phyloP scores from a whole-genome alignment of 2,888 invertebrate genomes.

The Perdita meconis region DNA sequence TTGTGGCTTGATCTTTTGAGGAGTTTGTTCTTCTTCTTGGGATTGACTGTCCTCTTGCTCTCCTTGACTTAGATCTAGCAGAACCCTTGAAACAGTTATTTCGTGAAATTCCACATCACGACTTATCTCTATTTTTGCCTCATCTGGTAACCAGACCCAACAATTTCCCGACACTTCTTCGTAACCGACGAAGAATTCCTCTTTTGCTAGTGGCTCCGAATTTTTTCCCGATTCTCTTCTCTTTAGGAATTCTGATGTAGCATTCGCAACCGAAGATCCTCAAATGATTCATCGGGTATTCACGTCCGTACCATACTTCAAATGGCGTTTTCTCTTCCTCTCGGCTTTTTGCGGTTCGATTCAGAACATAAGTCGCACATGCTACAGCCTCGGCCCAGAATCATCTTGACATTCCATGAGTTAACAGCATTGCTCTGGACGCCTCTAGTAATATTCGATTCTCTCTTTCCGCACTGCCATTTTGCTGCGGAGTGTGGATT shows the following conservation, averaged over 20 bases:
- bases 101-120: conserved; percentile 36
- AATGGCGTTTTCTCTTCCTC: conserved; percentile 16
- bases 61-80: conserved; percentile 20
- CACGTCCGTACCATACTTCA: background rate
- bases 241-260: background rate
- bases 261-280: background rate
- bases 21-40: background rate
- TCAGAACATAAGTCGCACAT: conserved; percentile 35
- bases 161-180: conserved; percentile 17
- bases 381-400: conserved; percentile 46
- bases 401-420: conserved; percentile 32
- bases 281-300: background rate
- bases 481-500: conserved; percentile 35
- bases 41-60: conserved; percentile 18
- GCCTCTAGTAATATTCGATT: conserved; percentile 35
- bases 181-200: background rate
- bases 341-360: conserved; percentile 1
- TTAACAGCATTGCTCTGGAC: conserved; percentile 41
- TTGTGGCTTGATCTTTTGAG: no score
- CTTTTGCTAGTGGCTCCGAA: background rate
- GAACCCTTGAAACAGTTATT: background rate
- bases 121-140: conserved; percentile 13
- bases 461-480: conserved; percentile 36
- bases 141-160: conserved; percentile 26
- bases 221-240: background rate